A percentile compares a stretch with the other conserved stretches of the same genome.
Evolutionary conservation across 2,113 vertebrate species (phyloP).

Genomic region (Scomber japonicus): DNA sequence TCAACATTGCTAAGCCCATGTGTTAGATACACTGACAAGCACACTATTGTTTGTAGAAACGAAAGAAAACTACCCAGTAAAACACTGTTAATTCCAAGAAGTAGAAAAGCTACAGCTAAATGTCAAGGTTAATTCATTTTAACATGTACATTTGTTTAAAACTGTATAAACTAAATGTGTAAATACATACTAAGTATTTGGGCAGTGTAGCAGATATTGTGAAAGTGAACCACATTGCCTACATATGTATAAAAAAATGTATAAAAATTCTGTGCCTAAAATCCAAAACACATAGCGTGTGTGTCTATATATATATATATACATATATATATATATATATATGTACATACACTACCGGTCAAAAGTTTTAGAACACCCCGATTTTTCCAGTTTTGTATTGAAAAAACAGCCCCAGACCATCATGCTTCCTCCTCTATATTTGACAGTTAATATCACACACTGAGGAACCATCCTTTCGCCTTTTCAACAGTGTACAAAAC

Average conservation of each 20-base stretch:
- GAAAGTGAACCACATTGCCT: conserved; percentile 9
- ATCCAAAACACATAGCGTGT: conserved; percentile 40
- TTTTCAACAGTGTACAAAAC: too few relatives aligned
- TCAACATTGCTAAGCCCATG: not conserved
- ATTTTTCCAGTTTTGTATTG: too few relatives aligned
- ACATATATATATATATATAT: too few relatives aligned
- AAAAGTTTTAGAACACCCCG: too few relatives aligned
- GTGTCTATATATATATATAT: too few relatives aligned
- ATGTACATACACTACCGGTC: too few relatives aligned
- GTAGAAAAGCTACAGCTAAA: conserved; percentile 21
- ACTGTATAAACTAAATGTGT: conserved; percentile 5
- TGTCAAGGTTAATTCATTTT: conserved; percentile 15
- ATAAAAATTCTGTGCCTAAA: conserved; percentile 12
- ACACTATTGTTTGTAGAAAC: conserved; percentile 4
- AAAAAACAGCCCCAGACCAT: too few relatives aligned
- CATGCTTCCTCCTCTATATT: too few relatives aligned
- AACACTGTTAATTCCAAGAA: conserved; percentile 11
- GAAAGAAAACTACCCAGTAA: conserved; percentile 9
- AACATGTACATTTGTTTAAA: conserved; percentile 1
- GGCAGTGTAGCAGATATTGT: not conserved
- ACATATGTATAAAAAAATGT: conserved; percentile 28
- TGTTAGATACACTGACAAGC: not conserved
- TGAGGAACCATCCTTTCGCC: too few relatives aligned
- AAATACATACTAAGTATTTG: not conserved
- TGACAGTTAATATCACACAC: too few relatives aligned